Base-by-base conservation (phyloP, 2,113 vertebrate genomes). In the Phylloscopus trochiloides region DNA sequence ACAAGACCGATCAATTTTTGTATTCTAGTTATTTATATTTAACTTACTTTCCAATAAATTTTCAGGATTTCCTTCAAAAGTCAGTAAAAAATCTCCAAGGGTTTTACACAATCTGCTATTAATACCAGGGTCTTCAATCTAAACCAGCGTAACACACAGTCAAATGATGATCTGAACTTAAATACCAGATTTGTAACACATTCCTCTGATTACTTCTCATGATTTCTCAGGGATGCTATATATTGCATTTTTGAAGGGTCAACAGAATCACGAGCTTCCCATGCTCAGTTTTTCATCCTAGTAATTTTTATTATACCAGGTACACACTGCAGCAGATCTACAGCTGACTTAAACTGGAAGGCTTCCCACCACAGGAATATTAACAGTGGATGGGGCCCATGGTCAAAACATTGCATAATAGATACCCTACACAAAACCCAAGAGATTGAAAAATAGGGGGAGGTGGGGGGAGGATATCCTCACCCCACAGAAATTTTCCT, bases 151-250 rank as follows among this genome's bases (percentile, higher is more conserved):
- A 86, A 65, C 17, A 58, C n/a, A 22, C 36, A 86, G 54, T 58
- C 71, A 87, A 91, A 80, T 51, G 78, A 92, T 29, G 48, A 16
- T 42, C 90, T 77, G 59, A 86, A 90, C 48, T 51, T 65, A 90
- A 95, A 95, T 95, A 74, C 85, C 96, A 52, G 81, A 97, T 97
- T 97, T 83, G 96, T 77, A 95, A 96, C 93, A 95, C 93, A 96
- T 96, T 95, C 96, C 52, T 95, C 63, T 51, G 38, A 73, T 70
- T 88, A 50, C 28, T 80, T 43, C 63, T 75, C 91, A 61, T 88
- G 81, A 94, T 83, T 80, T 74, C 38, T 55, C 59, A 79, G 79
- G 36, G 79, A 80, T 74, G 68, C 55, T 59, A 14, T 61, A 86
- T 84, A 83, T 40, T 88, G 75, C 31, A 13, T 83, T 80, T 91